phyloP scores from a whole-genome alignment of 2,113 vertebrate genomes.

The Panthera tigris region DNA sequence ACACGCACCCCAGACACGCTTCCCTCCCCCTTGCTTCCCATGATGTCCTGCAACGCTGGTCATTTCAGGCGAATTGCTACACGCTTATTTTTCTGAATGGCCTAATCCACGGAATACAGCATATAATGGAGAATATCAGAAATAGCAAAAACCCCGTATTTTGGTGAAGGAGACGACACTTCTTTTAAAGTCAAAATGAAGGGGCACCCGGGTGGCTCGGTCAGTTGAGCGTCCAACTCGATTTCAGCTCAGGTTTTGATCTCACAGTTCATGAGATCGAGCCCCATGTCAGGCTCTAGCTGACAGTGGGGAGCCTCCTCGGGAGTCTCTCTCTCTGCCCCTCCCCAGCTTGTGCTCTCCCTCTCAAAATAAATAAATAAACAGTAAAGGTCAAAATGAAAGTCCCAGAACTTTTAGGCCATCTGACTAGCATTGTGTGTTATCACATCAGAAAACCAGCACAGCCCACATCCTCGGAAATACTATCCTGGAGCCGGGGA shows the following conservation, averaged over 20 bases:
- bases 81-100: background rate
- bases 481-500: background rate
- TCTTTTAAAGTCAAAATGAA: background rate
- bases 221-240: no score
- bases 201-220: no score
- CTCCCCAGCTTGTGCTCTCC: no score
- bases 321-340: no score
- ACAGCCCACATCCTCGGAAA: no score
- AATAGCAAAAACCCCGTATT: background rate
- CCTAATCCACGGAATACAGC: background rate
- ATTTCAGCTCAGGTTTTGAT: no score
- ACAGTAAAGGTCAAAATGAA: background rate
- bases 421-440: background rate
- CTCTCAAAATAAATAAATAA: no score
- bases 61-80: background rate
- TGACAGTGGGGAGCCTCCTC: no score
- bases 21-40: background rate
- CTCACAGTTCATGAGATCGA: no score
- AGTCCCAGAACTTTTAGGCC: no score
- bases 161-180: background rate
- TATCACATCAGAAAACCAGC: background rate
- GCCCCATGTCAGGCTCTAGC: no score
- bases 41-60: no score
- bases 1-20: accelerated
- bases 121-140: background rate